Evolutionary conservation across 2,888 invertebrate genomes (phyloP).

Genomic region (Drosophila maculinotata): DNA sequence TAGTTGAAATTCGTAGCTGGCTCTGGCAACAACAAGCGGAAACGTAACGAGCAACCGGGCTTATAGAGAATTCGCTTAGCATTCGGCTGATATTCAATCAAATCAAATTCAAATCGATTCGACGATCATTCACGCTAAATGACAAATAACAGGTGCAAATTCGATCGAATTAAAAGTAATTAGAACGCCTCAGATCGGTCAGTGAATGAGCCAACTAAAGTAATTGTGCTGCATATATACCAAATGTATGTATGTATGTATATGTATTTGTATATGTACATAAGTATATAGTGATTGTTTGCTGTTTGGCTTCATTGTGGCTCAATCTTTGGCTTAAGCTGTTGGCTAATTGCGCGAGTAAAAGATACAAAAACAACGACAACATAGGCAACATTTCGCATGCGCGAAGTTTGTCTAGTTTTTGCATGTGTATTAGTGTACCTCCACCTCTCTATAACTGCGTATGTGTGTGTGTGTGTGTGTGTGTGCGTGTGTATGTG

Average conservation of each 20-base stretch:
- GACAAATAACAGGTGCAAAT: conserved; percentile 30
- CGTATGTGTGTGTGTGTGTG: conserved; percentile 7
- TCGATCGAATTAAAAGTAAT: conserved; percentile 19
- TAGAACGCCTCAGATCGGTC: conserved; percentile 36
- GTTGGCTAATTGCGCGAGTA: conserved; percentile 72
- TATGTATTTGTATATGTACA: conserved; percentile 7
- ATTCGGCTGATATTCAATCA: conserved; percentile 14
- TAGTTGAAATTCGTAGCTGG: conserved; percentile 65
- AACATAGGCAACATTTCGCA: conserved; percentile 50
- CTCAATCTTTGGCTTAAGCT: conserved; percentile 44
- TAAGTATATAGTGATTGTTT: conserved; percentile 3
- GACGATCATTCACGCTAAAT: conserved; percentile 11
- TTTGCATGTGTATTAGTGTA: conserved; percentile 38
- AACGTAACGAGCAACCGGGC: conserved; percentile 28
- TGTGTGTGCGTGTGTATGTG: conserved; percentile 20
- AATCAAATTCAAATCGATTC: conserved; percentile 5
- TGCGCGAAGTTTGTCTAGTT: conserved; percentile 62
- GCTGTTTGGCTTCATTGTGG: too few relatives aligned
- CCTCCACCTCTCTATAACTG: conserved; percentile 17
- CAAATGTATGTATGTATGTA: too few relatives aligned
- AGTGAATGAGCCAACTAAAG: conserved; percentile 43
- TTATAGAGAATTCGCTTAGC: conserved; percentile 27
- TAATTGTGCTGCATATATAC: conserved; percentile 15
- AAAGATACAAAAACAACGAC: conserved; percentile 47
- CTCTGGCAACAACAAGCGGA: conserved; percentile 69